A percentile compares a stretch with the other conserved stretches of the same genome.
Conservation (phyloP, 2,797 vertebrate genomes). For the Remorina albescens region DNA sequence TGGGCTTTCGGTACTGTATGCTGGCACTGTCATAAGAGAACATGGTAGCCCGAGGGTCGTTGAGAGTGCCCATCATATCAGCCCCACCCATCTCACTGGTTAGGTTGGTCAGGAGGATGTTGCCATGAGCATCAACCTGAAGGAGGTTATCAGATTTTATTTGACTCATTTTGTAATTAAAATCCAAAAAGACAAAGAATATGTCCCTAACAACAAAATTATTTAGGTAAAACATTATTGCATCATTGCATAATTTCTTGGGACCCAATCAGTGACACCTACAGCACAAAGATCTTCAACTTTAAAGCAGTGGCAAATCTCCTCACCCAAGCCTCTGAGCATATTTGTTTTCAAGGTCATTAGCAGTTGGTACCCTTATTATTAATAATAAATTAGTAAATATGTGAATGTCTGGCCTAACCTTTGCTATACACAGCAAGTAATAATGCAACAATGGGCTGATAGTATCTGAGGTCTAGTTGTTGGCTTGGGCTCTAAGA, state of each 20-base stretch:
- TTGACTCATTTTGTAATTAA: not conserved
- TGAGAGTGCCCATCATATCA: slow-evolving; percentile 83
- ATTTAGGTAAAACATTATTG: not conserved
- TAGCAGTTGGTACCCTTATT: too few species aligned
- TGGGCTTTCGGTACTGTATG: slow-evolving; percentile 92
- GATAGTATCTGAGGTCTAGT: not conserved
- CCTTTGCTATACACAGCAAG: not conserved
- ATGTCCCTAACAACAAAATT: not conserved
- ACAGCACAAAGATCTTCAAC: not conserved
- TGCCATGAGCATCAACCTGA: slow-evolving; percentile 91
- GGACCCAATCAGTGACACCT: not conserved
- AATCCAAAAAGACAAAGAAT: not conserved
- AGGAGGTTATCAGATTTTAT: slow-evolving; percentile 1
- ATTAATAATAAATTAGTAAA: too few species aligned
- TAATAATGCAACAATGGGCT: not conserved
- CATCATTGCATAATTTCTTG: too few species aligned
- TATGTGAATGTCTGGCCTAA: too few species aligned
- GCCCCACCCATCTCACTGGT: slow-evolving; percentile 87
- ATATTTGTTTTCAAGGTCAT: too few species aligned
- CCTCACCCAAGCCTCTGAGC: too few species aligned
- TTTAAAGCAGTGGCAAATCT: too few species aligned
- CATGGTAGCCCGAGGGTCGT: slow-evolving; percentile 85
- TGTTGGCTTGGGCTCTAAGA: not conserved
- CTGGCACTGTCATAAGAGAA: slow-evolving; percentile 90
- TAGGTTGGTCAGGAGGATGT: slow-evolving; percentile 90